Evolutionary conservation across 2,797 vertebrate genomes (phyloP).

Genomic region (Urophycis tenuis): DNA sequence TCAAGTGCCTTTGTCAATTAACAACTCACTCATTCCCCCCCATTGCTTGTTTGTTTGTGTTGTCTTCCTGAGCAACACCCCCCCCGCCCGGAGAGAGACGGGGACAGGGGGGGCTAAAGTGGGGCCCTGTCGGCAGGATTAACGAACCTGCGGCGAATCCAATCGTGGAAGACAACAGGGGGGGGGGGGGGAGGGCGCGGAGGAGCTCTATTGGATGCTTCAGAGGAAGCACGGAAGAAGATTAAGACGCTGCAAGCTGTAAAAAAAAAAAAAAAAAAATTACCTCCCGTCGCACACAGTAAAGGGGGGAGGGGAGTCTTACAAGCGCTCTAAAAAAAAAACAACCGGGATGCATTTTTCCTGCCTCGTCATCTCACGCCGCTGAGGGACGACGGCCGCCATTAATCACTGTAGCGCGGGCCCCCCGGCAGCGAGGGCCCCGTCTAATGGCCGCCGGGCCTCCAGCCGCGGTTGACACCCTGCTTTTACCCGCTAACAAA

Average conservation of each 20-base stretch:
- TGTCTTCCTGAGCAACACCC: neutral
- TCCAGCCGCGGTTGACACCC: too few species aligned
- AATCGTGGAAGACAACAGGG: neutral
- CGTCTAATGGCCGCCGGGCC: too few species aligned
- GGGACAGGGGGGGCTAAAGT: neutral
- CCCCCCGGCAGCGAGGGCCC: too few species aligned
- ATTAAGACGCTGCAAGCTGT: neutral
- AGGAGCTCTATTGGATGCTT: too few species aligned
- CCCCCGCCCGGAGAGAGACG: neutral
- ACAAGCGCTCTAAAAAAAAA: neutral
- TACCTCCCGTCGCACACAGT: too few species aligned
- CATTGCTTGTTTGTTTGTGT: slow-evolving; percentile 33
- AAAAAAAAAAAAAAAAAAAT: too few species aligned
- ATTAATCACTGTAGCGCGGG: neutral
- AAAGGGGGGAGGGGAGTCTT: too few species aligned
- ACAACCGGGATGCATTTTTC: neutral
- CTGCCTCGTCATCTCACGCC: neutral
- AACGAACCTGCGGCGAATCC: neutral
- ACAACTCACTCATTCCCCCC: slow-evolving; percentile 58
- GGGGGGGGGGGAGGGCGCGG: neutral
- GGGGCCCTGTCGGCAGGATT: neutral
- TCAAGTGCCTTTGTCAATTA: slow-evolving; percentile 52
- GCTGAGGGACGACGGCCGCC: neutral
- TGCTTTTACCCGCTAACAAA: neutral
- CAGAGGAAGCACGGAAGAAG: neutral